Evolutionary conservation across 2,113 vertebrate genomes (phyloP).

Genomic region (Turnix velox): DNA sequence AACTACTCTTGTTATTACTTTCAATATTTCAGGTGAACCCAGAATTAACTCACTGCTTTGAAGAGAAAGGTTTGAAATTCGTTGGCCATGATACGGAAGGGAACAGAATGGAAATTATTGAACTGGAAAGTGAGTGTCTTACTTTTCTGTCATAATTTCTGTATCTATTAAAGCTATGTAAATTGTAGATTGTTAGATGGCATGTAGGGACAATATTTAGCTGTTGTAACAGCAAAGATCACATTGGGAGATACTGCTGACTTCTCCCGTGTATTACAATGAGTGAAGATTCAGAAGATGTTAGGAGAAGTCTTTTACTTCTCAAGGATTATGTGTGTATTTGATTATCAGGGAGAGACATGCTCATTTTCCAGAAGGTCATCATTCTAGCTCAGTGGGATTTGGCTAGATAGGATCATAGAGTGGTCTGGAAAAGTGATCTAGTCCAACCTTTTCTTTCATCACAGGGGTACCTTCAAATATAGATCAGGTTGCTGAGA

Average conservation of each 20-base stretch:
- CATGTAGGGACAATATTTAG: background rate
- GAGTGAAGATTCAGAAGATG: background rate
- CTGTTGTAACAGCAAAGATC: background rate
- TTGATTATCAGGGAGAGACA: background rate
- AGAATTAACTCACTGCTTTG: conserved; percentile 70
- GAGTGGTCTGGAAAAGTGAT: background rate
- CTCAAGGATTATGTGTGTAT: background rate
- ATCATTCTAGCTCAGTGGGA: background rate
- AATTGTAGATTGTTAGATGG: background rate
- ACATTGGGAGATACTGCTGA: background rate
- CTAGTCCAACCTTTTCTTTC: background rate
- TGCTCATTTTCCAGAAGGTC: background rate
- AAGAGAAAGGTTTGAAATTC: conserved; percentile 76
- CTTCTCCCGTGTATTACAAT: background rate
- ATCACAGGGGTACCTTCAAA: background rate
- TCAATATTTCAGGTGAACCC: conserved; percentile 73
- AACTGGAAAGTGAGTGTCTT: conserved; percentile 73
- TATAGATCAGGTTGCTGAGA: background rate
- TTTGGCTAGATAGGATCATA: background rate
- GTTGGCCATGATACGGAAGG: conserved; percentile 74
- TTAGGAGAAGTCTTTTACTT: background rate
- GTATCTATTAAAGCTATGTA: background rate
- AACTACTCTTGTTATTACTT: background rate
- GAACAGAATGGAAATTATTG: conserved; percentile 79
- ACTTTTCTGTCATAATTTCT: background rate